Evolutionary conservation across 2,797 vertebrate species (phyloP), one percentile per base, ranked within the genome.

Genomic region (Megalops cyprinoides): DNA sequence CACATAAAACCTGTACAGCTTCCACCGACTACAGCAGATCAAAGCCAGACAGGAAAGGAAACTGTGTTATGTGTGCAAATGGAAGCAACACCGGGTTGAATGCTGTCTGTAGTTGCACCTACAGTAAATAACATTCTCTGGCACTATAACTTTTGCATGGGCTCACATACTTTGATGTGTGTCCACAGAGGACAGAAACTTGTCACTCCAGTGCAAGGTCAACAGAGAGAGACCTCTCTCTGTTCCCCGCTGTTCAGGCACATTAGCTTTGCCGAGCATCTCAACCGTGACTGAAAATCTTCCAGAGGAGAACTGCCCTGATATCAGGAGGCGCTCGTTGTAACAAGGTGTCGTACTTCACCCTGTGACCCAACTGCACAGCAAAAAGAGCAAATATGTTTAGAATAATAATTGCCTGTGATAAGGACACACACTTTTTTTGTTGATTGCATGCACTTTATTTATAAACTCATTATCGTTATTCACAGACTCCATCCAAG

Each of bases 201-300:
- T 76, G 60, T 76, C 28, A 12, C 42, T 49, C 7, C n/a, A 18
- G 62, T 51, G 23, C 20, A 81, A 39, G 42, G 4, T 55, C 58
- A 28, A 53, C 15, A 62, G 58, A 62, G 51, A 81, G 39, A 42
- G 20, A 31, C 53, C 31, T 44, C 42, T 44, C 7, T 55, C 8
- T 55, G 2, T 12, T 23, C 82, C 42, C 34, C 79, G 79, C 73
- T 79, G 80, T 58, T 48, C 20, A n/a, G 18, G n/a, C 44, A 6
- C 3, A 46, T 79, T 62, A 48, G 46, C 15, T 79, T 60, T 25
- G 46, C 44, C 25, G 25, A n/a, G 77, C 39, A 81, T 23, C 25
- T 81, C 71, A 79, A 81, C 46, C 75, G 15, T 83, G 80, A 85
- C 23, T 58, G n/a, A 55, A 46, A 56, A 73, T 74, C 14, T 39